phyloP scores from a whole-genome alignment of 2,888 invertebrate genomes.

The Lymantria dispar region DNA sequence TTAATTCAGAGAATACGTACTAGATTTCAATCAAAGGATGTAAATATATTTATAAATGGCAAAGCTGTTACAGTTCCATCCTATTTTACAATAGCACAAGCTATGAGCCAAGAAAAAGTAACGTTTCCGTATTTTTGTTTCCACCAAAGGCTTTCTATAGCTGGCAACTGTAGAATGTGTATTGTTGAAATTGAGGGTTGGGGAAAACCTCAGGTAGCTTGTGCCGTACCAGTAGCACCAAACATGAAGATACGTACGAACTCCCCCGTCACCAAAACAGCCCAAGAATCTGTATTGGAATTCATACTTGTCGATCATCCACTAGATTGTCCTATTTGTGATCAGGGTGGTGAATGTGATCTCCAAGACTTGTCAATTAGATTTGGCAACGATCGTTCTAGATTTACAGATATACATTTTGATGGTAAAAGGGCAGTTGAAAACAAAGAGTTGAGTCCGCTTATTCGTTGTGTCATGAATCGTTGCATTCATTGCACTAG shows the following conservation, averaged over 20 bases:
- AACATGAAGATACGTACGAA: conserved; percentile 98
- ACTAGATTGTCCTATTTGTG: conserved; percentile 99
- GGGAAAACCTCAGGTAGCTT: conserved; percentile 98
- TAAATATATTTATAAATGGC: conserved; percentile 96
- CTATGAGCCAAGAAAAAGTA: conserved; percentile 48
- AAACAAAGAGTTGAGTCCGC: conserved; percentile 97
- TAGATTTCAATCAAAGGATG: conserved; percentile 21
- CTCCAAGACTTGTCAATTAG: conserved; percentile 99
- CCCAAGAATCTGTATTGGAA: conserved; percentile 94
- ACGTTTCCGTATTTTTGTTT: conserved; percentile 96
- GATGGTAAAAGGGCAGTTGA: conserved; percentile 97
- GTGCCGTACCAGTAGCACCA: conserved; percentile 98
- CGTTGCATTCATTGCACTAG: conserved; percentile 99
- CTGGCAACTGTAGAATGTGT: conserved; percentile 99
- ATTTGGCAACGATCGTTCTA: conserved; percentile 95
- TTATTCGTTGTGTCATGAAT: conserved; percentile 98
- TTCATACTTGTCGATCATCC: conserved; percentile 98
- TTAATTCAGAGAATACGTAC: conserved; percentile 24
- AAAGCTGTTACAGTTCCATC: conserved; percentile 94
- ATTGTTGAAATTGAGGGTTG: conserved; percentile 98
- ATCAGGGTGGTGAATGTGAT: conserved; percentile 97
- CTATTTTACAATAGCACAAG: conserved; percentile 95
- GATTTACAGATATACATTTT: conserved; percentile 95
- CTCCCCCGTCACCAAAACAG: conserved; percentile 89
- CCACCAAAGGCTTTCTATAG: conserved; percentile 98